Conservation (phyloP, 2,888 invertebrate genomes). For the Aspidapion aeneum region DNA sequence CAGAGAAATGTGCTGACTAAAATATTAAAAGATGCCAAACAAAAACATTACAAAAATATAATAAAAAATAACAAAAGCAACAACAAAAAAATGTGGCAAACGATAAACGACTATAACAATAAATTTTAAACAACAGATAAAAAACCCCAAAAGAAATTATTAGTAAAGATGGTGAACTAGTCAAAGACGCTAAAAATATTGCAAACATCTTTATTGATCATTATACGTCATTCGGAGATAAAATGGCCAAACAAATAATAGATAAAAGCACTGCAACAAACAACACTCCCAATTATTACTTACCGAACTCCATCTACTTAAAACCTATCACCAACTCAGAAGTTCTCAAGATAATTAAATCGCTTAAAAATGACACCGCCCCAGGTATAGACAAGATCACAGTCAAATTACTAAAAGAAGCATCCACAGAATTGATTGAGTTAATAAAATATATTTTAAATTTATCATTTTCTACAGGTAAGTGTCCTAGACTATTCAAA, state of each 20-base stretch:
- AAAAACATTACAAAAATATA: too few relatives aligned
- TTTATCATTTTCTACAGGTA: background rate
- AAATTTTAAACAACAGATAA: background rate
- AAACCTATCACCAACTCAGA: background rate
- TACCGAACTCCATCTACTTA: background rate
- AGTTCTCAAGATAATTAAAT: background rate
- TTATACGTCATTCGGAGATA: background rate
- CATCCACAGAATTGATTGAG: background rate
- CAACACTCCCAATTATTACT: background rate
- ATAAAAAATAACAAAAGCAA: too few relatives aligned
- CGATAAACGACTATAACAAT: background rate
- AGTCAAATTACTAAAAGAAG: too few relatives aligned
- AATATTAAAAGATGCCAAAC: too few relatives aligned
- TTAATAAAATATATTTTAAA: background rate
- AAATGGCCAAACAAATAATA: background rate
- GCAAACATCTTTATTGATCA: background rate
- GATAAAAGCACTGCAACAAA: background rate
- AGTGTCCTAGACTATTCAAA: background rate
- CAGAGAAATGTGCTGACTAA: too few relatives aligned
- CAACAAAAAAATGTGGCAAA: background rate
- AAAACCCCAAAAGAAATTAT: background rate
- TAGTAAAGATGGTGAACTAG: background rate
- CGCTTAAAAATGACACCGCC: background rate
- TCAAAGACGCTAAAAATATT: background rate
- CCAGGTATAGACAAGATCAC: too few relatives aligned